phyloP scores from a whole-genome alignment of 2,797 vertebrate species.

The Myotis planiceps region DNA sequence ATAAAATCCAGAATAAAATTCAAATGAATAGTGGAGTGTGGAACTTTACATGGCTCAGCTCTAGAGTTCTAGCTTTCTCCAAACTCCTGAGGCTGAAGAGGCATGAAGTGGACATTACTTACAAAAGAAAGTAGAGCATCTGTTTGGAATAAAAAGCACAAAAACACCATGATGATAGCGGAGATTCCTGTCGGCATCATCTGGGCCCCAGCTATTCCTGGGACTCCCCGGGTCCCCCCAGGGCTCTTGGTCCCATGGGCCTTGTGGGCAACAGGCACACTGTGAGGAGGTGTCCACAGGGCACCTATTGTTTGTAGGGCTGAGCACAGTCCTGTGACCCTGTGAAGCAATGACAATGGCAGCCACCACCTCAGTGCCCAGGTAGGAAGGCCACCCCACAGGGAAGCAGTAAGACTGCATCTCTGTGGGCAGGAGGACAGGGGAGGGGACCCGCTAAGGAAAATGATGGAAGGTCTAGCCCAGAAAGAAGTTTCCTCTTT shows the following conservation, averaged over 20 bases:
- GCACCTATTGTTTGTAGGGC: too few relatives aligned
- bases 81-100: too few relatives aligned
- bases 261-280: background rate
- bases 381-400: background rate
- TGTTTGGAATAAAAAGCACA: too few relatives aligned
- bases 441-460: too few relatives aligned
- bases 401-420: rapidly evolving
- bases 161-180: background rate
- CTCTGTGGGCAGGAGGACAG: rapidly evolving
- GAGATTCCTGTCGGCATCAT: rapidly evolving
- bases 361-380: too few relatives aligned
- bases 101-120: rapidly evolving
- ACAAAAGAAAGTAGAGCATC: background rate
- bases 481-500: background rate
- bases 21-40: background rate
- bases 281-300: background rate
- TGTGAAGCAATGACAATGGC: rapidly evolving
- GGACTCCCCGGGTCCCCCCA: rapidly evolving
- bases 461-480: background rate
- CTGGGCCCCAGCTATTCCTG: too few relatives aligned
- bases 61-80: background rate
- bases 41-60: rapidly evolving
- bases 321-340: background rate
- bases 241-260: rapidly evolving
- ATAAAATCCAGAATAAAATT: background rate